These are phyloP conservation scores for Drosophila leontia DNA, from an alignment of 1,140 invertebrate genomes.

Conservation along the genomic window DNA sequence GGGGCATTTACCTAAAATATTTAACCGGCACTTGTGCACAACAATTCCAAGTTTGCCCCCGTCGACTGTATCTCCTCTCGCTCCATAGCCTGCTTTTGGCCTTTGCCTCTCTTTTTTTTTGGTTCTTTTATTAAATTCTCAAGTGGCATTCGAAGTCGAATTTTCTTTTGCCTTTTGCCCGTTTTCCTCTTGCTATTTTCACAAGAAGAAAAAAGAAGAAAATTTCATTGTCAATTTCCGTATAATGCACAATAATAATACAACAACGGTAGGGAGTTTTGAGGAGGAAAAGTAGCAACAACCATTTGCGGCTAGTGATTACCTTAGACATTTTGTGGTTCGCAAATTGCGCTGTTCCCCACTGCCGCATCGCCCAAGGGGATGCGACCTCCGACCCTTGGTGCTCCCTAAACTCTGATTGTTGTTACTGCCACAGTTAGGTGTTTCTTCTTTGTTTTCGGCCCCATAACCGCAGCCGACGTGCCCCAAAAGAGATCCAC, in stretches of 20 bases:
- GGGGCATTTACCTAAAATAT: constrained; percentile 76
- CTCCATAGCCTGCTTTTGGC: neutral
- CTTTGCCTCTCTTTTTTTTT: constrained; percentile 33
- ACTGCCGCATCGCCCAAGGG: constrained; percentile 64
- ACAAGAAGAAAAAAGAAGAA: constrained; percentile 46
- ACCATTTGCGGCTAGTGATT: constrained; percentile 80
- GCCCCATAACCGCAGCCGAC: constrained; percentile 19
- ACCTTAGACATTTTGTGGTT: constrained; percentile 79
- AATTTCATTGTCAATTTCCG: constrained; percentile 81
- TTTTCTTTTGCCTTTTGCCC: constrained; percentile 49
- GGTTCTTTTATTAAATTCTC: constrained; percentile 78
- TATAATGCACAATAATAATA: constrained; percentile 83
- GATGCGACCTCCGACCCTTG: constrained; percentile 31
- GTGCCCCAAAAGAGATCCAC: constrained; percentile 58
- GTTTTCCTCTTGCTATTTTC: constrained; percentile 64
- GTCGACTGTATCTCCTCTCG: constrained; percentile 18
- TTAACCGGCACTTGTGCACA: constrained; percentile 79
- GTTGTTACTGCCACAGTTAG: constrained; percentile 38
- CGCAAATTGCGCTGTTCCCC: constrained; percentile 71
- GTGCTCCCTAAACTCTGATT: constrained; percentile 26
- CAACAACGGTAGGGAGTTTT: constrained; percentile 22
- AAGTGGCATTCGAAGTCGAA: constrained; percentile 75
- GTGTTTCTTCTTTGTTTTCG: constrained; percentile 34
- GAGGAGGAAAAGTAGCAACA: constrained; percentile 54
- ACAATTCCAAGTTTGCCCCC: constrained; percentile 67